Evolutionary conservation across 2,797 vertebrate species (phyloP).

Genomic region (Pipistrellus kuhlii): DNA sequence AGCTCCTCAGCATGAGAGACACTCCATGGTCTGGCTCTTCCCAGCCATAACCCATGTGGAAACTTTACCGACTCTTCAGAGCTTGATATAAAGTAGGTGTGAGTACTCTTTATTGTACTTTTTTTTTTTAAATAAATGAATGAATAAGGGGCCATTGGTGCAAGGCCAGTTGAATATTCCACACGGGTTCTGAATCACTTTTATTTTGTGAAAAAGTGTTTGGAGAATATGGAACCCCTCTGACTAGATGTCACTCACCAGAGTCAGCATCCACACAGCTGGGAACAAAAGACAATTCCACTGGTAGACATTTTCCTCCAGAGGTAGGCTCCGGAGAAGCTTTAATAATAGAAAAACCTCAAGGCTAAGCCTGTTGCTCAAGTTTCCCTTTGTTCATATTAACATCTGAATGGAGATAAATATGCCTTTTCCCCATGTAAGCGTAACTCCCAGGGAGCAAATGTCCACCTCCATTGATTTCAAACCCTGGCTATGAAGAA

Average conservation of each 20-base stretch:
- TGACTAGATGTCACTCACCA: background rate
- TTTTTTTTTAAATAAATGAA: background rate
- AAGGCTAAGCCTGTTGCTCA: background rate
- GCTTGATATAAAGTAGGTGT: background rate
- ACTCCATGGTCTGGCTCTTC: background rate
- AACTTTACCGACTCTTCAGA: background rate
- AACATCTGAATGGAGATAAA: constrained; percentile 65
- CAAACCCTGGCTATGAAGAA: constrained; percentile 31
- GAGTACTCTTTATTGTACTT: background rate
- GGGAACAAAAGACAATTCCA: background rate
- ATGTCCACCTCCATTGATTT: constrained; percentile 59
- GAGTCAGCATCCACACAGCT: too few species aligned
- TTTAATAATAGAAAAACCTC: constrained; percentile 57
- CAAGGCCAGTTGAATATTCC: background rate
- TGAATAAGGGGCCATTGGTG: background rate
- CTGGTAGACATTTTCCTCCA: background rate
- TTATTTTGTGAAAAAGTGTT: background rate
- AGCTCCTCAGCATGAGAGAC: background rate
- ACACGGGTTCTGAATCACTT: background rate
- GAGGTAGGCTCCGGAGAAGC: constrained; percentile 25
- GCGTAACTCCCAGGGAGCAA: constrained; percentile 36
- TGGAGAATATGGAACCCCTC: background rate
- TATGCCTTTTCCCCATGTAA: background rate
- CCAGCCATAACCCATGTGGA: background rate
- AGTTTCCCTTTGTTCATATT: constrained; percentile 54